Evolutionary conservation across 2,113 vertebrate species (phyloP), one percentile per base, ranked within the genome.

Genomic region (Suncus etruscus): DNA sequence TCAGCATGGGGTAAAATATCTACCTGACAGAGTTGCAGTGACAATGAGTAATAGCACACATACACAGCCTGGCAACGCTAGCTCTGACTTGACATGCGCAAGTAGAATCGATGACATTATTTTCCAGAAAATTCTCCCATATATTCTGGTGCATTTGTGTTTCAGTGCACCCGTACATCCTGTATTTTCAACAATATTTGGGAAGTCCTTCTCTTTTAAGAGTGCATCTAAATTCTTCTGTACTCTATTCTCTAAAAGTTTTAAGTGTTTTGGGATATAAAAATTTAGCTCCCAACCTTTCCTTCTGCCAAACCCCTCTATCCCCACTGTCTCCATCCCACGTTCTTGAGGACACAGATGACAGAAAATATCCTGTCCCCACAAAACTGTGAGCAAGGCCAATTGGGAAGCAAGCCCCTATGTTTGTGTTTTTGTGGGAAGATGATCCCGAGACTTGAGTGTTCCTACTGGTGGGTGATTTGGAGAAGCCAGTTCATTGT

Each of bases 131-230:
- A n/a, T 54, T 76, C 86, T 68, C 8, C 29, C 27, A 3, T 25
- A 11, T n/a, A 78, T 4, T 65, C 0, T 32, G 58, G 0, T 48
- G 20, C 78, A 27, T 39, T 39, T 39, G 5, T 39, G 39, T 5
- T 39, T 39, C 51, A 76, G 70, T 12, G 83, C 24, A 0, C 1
- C 24, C 12, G 11, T 78, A 12, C 27, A 74, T 32, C 63, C 14
- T 48, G 39, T 73, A 9, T n/a, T 69, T 83, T 92, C 69, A 91
- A 72, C 63, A 72, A 73, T 86, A 47, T 6, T 87, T 93, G 65
- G 74, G 18, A 84, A 32, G 22, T 68, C 32, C 48, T 66, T 91
- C 89, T 77, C n/a, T 68, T 39, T 32, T 83, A 88, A 93, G 89
- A 91, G 70, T 81, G 4, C 29, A 76, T 58, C 27, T 39, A 83